Percentiles rank a stretch among this genome's conserved stretches.
Conservation (phyloP, 1,140 invertebrate genomes). For the Papilio polyxenes region DNA sequence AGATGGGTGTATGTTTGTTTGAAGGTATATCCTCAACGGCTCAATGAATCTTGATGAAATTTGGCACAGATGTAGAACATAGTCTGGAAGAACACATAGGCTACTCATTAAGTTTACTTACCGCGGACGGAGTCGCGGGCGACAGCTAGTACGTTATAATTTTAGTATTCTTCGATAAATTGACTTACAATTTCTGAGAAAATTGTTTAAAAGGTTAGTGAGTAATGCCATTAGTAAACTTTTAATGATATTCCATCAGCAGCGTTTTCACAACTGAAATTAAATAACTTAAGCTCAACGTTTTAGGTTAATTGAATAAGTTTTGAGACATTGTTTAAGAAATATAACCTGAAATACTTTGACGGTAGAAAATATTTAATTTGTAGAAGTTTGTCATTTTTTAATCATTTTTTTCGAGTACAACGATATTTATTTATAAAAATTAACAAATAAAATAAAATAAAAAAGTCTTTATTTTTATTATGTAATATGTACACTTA, state of each 20-base stretch:
- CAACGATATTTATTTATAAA: not conserved
- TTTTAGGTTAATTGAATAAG: slow-evolving; percentile 34
- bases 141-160: not conserved
- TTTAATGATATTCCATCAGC: slow-evolving; percentile 32
- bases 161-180: slow-evolving; percentile 5
- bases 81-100: too few species aligned
- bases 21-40: too few species aligned
- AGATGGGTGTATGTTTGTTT: too few species aligned
- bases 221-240: slow-evolving; percentile 26
- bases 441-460: not conserved
- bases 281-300: slow-evolving; percentile 31
- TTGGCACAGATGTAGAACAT: too few species aligned
- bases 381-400: not conserved
- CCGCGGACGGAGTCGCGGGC: too few species aligned
- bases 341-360: slow-evolving; percentile 38
- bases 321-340: slow-evolving; percentile 37
- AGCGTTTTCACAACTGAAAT: slow-evolving; percentile 32
- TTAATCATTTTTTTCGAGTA: not conserved
- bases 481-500: too few species aligned
- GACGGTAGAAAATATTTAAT: slow-evolving; percentile 1
- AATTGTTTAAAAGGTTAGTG: slow-evolving; percentile 24
- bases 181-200: not conserved
- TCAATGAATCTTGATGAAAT: too few species aligned
- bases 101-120: too few species aligned
- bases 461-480: too few species aligned